Percentiles rank a stretch among this genome's conserved stretches.
Conservation (phyloP, 2,113 vertebrate genomes). For the Cyanoderma ruficeps region DNA sequence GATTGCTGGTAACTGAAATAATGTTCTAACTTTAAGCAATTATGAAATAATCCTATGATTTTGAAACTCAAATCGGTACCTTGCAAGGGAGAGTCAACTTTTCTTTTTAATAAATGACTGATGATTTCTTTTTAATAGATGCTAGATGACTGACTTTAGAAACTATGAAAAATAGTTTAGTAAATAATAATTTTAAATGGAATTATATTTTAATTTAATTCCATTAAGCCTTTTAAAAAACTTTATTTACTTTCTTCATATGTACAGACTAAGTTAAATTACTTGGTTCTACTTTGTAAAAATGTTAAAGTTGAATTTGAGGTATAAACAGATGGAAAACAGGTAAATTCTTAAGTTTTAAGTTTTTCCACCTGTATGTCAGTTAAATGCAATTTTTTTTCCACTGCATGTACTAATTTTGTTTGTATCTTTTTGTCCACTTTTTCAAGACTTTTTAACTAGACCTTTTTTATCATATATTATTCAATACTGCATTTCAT, state of each 20-base stretch:
- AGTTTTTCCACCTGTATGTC: not conserved
- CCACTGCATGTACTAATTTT: not conserved
- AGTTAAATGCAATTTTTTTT: not conserved
- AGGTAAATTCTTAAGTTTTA: not conserved
- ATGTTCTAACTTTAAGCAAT: conserved; percentile 11
- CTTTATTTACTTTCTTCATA: not conserved
- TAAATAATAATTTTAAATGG: not conserved
- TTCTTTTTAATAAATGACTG: not conserved
- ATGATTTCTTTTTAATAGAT: not conserved
- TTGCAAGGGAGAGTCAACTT: not conserved
- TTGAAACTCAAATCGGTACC: conserved; percentile 6
- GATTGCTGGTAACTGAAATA: conserved; percentile 44
- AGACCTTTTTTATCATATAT: not conserved
- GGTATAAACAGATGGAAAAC: not conserved
- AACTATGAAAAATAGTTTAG: not conserved
- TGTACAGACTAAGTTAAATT: not conserved
- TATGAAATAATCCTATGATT: not conserved
- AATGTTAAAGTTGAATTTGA: not conserved
- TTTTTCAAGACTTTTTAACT: not conserved
- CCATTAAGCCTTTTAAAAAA: not conserved
- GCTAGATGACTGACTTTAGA: not conserved
- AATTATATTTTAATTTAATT: not conserved
- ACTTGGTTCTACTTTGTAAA: not conserved
- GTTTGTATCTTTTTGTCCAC: not conserved
- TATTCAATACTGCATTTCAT: not conserved